Evolutionary conservation across 2,888 invertebrate species (phyloP).

Genomic region (Polymixis lichenea): DNA sequence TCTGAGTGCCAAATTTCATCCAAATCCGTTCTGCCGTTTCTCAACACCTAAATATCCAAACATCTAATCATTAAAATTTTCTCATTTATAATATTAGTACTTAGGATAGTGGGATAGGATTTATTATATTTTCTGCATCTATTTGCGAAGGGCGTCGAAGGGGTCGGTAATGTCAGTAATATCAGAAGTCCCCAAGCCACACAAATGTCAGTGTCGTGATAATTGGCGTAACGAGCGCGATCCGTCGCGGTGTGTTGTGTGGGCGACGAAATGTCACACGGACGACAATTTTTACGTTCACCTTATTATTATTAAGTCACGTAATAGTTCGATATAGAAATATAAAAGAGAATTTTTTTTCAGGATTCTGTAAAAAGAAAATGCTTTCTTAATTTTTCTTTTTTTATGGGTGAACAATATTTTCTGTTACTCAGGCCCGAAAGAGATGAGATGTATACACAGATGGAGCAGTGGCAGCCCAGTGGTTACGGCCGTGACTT

Average conservation of each 20-base stretch:
- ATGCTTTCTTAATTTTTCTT: background rate
- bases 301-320: slow-evolving; percentile 53
- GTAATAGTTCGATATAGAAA: slow-evolving; percentile 10
- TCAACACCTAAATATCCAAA: too few relatives aligned
- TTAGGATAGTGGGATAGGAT: too few relatives aligned
- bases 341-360: background rate
- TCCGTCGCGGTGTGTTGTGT: slow-evolving; percentile 75
- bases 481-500: too few relatives aligned
- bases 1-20: too few relatives aligned
- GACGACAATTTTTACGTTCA: slow-evolving; percentile 60
- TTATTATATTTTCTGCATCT: background rate
- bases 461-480: too few relatives aligned
- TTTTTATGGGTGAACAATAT: too few relatives aligned
- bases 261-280: slow-evolving; percentile 73
- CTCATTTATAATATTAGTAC: too few relatives aligned
- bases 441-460: too few relatives aligned
- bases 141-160: slow-evolving; percentile 11
- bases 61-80: too few relatives aligned
- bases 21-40: too few relatives aligned
- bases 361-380: background rate
- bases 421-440: too few relatives aligned
- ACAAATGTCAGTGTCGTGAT: slow-evolving; percentile 77
- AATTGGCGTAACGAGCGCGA: slow-evolving; percentile 73
- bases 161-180: slow-evolving; percentile 50
- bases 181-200: slow-evolving; percentile 63